Conservation (phyloP, 2,888 invertebrate species). For the Himalopsyche kuldschensis region DNA sequence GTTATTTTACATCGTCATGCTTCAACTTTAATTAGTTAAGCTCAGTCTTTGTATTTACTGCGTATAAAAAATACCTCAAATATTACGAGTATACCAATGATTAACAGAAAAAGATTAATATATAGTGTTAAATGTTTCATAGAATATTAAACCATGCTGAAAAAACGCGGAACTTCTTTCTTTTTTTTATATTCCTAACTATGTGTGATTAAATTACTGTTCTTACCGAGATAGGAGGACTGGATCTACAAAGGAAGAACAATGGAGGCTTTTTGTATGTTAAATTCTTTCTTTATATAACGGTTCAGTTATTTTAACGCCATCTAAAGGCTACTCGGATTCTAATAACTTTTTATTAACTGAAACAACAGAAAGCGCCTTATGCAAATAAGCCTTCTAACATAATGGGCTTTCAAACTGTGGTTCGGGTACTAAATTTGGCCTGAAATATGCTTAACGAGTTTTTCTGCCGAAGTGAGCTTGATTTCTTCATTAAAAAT, state of each 20-base stretch:
- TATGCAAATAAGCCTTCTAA: neutral
- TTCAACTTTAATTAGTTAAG: too few relatives aligned
- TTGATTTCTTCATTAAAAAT: neutral
- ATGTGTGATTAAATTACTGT: neutral
- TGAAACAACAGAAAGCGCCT: neutral
- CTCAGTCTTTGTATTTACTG: too few relatives aligned
- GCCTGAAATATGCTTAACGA: neutral
- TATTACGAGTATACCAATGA: too few relatives aligned
- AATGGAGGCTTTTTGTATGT: neutral
- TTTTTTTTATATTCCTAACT: neutral
- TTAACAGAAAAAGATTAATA: too few relatives aligned
- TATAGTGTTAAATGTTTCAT: too few relatives aligned
- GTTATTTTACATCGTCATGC: too few relatives aligned
- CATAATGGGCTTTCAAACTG: neutral
- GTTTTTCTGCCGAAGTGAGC: neutral
- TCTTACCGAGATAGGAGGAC: neutral
- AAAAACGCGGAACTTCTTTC: neutral
- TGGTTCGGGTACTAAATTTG: neutral
- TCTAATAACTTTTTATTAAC: constrained; percentile 7
- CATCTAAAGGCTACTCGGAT: neutral
- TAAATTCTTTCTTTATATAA: neutral
- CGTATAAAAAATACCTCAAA: too few relatives aligned
- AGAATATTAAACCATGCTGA: neutral
- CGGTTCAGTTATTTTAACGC: constrained; percentile 6
- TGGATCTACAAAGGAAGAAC: neutral